Conservation (phyloP, 2,113 vertebrate species). For the Colistium nudipinnis region DNA sequence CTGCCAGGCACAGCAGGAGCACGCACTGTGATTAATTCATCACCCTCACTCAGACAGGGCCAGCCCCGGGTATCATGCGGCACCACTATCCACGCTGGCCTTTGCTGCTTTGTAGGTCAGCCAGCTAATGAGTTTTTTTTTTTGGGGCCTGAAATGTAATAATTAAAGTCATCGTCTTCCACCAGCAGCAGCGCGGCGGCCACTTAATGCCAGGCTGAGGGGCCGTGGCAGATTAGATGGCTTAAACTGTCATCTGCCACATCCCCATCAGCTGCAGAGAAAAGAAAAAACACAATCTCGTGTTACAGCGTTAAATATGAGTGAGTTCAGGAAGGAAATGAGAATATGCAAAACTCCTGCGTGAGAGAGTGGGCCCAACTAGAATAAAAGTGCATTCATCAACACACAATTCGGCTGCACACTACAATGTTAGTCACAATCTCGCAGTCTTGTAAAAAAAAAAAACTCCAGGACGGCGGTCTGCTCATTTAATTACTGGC, state of each 20-base stretch:
- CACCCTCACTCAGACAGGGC: conserved; percentile 41
- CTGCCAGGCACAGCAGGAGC: conserved; percentile 24
- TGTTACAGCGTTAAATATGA: background rate
- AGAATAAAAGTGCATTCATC: conserved; percentile 4
- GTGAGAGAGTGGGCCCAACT: background rate
- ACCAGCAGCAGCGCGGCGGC: conserved; percentile 22
- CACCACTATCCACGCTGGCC: conserved; percentile 37
- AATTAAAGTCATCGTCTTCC: conserved; percentile 56
- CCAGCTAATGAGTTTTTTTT: conserved; percentile 59
- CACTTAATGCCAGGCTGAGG: conserved; percentile 49
- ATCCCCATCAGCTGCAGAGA: conserved; percentile 4
- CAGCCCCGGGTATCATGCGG: conserved; percentile 42
- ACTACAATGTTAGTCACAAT: conserved; percentile 43
- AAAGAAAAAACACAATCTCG: conserved; percentile 1
- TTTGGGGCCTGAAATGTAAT: conserved; percentile 50
- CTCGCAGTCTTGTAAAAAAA: conserved; percentile 65
- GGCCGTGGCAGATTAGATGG: conserved; percentile 44
- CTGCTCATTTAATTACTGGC: conserved; percentile 74
- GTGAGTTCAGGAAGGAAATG: background rate
- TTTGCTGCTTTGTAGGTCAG: conserved; percentile 55
- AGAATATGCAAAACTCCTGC: background rate
- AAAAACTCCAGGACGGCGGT: conserved; percentile 66
- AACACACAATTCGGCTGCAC: conserved; percentile 16
- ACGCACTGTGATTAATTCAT: conserved; percentile 55
- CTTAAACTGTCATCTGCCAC: conserved; percentile 46